Evolutionary conservation across 2,797 vertebrate species (phyloP).

Genomic region (Sebastiscus albofasciatus): DNA sequence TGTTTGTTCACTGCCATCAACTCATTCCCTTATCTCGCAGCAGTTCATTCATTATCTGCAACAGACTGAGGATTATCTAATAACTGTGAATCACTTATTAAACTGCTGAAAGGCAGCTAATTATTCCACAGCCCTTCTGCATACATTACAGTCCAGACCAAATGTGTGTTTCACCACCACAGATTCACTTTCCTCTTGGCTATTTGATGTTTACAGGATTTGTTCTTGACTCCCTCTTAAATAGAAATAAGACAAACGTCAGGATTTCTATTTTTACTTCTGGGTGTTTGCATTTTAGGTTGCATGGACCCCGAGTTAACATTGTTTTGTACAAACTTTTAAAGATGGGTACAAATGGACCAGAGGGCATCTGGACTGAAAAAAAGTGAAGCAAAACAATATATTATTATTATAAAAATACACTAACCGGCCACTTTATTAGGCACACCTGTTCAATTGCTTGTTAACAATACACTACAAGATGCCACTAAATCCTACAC

Average conservation of each 20-base stretch:
- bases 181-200: neutral
- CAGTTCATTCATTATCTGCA: neutral
- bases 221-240: slow-evolving; percentile 3
- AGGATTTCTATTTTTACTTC: slow-evolving; percentile 7
- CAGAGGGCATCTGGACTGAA: too few species aligned
- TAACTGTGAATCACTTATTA: neutral
- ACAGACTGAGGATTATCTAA: slow-evolving; percentile 5
- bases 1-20: slow-evolving; percentile 1
- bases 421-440: neutral
- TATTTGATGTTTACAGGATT: neutral
- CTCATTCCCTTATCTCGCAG: neutral
- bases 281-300: slow-evolving; percentile 1
- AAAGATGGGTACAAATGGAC: too few species aligned
- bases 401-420: neutral
- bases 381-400: too few species aligned
- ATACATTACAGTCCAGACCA: neutral
- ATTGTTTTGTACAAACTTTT: too few species aligned
- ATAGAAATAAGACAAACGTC: neutral
- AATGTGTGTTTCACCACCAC: neutral
- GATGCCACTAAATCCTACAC: too few species aligned
- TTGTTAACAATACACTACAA: too few species aligned
- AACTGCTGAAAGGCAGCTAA: neutral
- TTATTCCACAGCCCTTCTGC: neutral
- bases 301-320: neutral
- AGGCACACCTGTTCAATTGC: too few species aligned